phyloP scores from a whole-genome alignment of 2,797 vertebrate species.

The Enteromius argenteus region DNA sequence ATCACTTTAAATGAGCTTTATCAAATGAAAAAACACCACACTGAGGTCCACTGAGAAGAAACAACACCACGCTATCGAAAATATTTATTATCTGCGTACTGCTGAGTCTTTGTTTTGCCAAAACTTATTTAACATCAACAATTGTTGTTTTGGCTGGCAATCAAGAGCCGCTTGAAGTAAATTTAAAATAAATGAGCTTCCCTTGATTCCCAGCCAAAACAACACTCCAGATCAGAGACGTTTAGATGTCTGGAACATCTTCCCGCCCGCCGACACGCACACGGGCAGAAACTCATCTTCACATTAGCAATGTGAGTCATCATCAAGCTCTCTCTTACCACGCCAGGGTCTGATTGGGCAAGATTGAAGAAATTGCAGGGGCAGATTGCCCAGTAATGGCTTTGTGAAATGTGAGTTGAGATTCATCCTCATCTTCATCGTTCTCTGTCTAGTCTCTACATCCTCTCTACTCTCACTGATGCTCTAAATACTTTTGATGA shows the following conservation, averaged over 20 bases:
- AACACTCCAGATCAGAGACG: constrained; percentile 25
- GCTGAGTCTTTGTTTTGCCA: constrained; percentile 20
- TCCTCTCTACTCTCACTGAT: constrained; percentile 24
- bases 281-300: constrained; percentile 39
- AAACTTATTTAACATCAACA: constrained; percentile 32
- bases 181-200: constrained; percentile 42
- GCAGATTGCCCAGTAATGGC: constrained; percentile 60
- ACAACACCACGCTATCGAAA: neutral
- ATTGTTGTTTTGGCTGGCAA: constrained; percentile 39
- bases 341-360: constrained; percentile 41
- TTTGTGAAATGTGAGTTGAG: constrained; percentile 57
- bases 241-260: constrained; percentile 27
- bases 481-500: constrained; percentile 42
- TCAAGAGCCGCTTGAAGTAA: constrained; percentile 22
- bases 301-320: constrained; percentile 53
- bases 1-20: neutral
- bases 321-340: constrained; percentile 29
- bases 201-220: constrained; percentile 39
- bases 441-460: constrained; percentile 33
- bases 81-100: constrained; percentile 21
- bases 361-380: constrained; percentile 56
- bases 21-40: neutral
- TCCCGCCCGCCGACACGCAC: constrained; percentile 23
- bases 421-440: constrained; percentile 32
- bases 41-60: neutral